Conservation (phyloP, 2,888 invertebrate genomes). For the Tromatobia lineatoria region DNA sequence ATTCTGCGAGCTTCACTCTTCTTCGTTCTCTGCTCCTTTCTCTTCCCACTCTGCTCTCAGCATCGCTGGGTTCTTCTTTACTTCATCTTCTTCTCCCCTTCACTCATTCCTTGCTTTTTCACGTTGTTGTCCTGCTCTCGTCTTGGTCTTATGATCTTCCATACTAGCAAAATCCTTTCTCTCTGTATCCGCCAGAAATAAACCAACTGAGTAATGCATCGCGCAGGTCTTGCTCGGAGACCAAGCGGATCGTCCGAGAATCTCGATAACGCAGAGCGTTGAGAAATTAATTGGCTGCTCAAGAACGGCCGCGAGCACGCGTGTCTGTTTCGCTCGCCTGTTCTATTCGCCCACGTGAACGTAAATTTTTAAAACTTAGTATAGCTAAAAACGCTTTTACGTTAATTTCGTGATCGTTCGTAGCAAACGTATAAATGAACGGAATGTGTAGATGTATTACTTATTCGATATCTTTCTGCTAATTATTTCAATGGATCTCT, state of each 20-base stretch:
- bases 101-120: slow-evolving; percentile 38
- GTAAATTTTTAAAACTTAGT: slow-evolving; percentile 48
- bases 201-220: slow-evolving; percentile 73
- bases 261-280: slow-evolving; percentile 79
- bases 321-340: slow-evolving; percentile 33
- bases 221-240: slow-evolving; percentile 73
- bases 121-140: slow-evolving; percentile 37
- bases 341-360: slow-evolving; percentile 65
- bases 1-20: slow-evolving; percentile 64
- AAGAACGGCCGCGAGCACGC: slow-evolving; percentile 63
- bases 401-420: slow-evolving; percentile 17
- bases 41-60: slow-evolving; percentile 33
- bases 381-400: slow-evolving; percentile 27
- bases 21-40: slow-evolving; percentile 37
- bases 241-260: slow-evolving; percentile 74
- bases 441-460: not conserved
- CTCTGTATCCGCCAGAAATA: slow-evolving; percentile 76
- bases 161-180: slow-evolving; percentile 48
- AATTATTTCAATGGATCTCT: slow-evolving; percentile 14
- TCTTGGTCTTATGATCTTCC: slow-evolving; percentile 39
- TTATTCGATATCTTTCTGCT: not conserved
- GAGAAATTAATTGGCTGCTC: slow-evolving; percentile 81
- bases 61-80: slow-evolving; percentile 9
- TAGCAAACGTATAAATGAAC: not conserved
- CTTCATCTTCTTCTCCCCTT: slow-evolving; percentile 24